These are phyloP conservation scores for Forbesichthys agassizii DNA, from an alignment of 2,113 vertebrate species.

Conservation along the genomic window DNA sequence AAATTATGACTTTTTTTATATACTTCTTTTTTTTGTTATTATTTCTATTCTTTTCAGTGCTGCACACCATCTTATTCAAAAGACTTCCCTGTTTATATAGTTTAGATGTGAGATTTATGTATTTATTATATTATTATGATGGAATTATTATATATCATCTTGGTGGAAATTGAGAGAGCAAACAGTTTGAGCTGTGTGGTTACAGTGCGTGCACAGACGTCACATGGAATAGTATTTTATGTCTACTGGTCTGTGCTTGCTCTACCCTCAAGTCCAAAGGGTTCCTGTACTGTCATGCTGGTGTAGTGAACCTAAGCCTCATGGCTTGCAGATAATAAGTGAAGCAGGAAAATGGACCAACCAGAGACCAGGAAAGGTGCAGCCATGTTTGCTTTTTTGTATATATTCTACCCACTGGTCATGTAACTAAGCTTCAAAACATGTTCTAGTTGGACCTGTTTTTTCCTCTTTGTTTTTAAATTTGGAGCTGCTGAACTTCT, in stretches of 20 bases:
- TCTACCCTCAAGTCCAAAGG: background rate
- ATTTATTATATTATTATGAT: background rate
- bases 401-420: constrained; percentile 28
- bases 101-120: constrained; percentile 16
- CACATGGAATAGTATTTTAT: background rate
- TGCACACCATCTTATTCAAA: background rate
- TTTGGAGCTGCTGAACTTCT: constrained; percentile 62
- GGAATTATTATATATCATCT: constrained; percentile 6
- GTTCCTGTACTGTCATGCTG: constrained; percentile 12
- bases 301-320: constrained; percentile 21
- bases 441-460: constrained; percentile 42
- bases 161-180: background rate
- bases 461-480: constrained; percentile 66
- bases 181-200: constrained; percentile 1
- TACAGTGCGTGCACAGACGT: background rate
- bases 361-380: constrained; percentile 20
- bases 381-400: constrained; percentile 34
- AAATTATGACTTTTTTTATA: constrained; percentile 47
- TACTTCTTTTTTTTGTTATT: constrained; percentile 28
- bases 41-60: constrained; percentile 37
- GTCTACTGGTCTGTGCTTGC: background rate
- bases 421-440: constrained; percentile 34
- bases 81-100: constrained; percentile 14
- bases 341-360: constrained; percentile 9
- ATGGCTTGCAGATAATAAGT: constrained; percentile 10